Base-by-base conservation (phyloP, 1,140 invertebrate species). In the Pararge aegeria region DNA sequence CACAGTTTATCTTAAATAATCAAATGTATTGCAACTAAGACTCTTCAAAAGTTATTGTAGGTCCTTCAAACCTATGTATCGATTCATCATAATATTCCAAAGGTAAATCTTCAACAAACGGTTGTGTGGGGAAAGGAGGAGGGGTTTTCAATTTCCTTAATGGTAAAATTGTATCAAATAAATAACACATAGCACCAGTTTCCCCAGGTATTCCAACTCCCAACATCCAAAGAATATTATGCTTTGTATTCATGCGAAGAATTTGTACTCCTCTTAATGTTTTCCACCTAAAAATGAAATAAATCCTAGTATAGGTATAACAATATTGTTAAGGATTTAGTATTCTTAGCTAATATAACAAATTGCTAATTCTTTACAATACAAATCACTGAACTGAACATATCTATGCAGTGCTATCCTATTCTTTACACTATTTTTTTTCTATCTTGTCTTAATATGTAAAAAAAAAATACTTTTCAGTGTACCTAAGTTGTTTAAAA, bases 171-270 rank as follows among this genome's bases (percentile, higher is more conserved):
- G 96, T 95, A 80, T 99, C 98, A 70, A 93, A 96, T 48, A 99
- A 91, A 66, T 95, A 94, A 12, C 96, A 94, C 70, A 95, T 93
- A n/a, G 92, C 92, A 77, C 96, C 96, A 0, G 92, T 94, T 70
- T 93, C 93, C 7, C 98, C 98, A 34, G 97, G 95, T 61, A 98
- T 92, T 24, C 89, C 92, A 6, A 92, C 92, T n/a, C 97, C 97
- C 65, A 92, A 83, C 7, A 98, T 94, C 92, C 95, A 99, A 16
- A 99, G 90, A 0, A 99, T 94, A 91, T 99, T 98, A 78, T 97
- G 95, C 80, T 97, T 97, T 10, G 95, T 97, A 82, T 99, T 98
- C 34, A 99, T 97, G 64, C 98, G 92, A 83, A 95, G 92, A 68
- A 99, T 95, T 93, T 94, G 94, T 5, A 96, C 79, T 16, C 97